phyloP scores from a whole-genome alignment of 1,140 invertebrate species.

The Apis dorsata region DNA sequence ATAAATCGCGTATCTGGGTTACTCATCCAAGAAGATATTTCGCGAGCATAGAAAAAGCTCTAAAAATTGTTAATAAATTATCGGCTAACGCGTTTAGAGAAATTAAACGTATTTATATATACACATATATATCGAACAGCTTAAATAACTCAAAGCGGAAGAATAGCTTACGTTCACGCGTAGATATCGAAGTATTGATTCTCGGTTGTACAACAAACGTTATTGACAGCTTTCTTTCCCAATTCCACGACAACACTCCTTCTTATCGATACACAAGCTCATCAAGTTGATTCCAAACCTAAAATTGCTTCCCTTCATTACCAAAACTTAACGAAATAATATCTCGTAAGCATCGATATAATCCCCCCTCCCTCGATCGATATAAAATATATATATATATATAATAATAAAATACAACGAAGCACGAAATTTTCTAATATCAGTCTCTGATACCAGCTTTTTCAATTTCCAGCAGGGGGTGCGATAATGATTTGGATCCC shows the following conservation, averaged over 20 bases:
- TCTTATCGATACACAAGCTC: neutral
- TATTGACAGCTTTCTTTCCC: conserved; percentile 13
- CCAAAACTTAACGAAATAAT: no score
- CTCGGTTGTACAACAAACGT: conserved; percentile 1
- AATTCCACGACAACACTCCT: neutral
- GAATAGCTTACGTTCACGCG: neutral
- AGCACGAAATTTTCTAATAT: no score
- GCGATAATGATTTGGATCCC: conserved; percentile 36
- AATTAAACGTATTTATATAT: neutral
- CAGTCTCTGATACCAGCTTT: neutral
- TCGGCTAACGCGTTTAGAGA: neutral
- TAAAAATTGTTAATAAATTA: neutral
- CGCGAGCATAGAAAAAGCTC: neutral
- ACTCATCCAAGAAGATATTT: neutral
- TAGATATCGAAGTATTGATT: neutral
- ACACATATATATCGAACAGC: no score
- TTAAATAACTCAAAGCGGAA: neutral
- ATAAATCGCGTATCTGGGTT: no score
- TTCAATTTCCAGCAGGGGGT: conserved; percentile 40
- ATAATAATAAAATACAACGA: no score
- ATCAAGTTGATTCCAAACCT: no score
- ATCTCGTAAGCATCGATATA: no score
- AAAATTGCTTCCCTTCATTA: no score
- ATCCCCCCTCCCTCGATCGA: no score
- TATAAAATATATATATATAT: no score